Evolutionary conservation across 30 jellyfish, hydroid and myxozoan species (phyloP).

Genomic region (Cassiopea andromeda): DNA sequence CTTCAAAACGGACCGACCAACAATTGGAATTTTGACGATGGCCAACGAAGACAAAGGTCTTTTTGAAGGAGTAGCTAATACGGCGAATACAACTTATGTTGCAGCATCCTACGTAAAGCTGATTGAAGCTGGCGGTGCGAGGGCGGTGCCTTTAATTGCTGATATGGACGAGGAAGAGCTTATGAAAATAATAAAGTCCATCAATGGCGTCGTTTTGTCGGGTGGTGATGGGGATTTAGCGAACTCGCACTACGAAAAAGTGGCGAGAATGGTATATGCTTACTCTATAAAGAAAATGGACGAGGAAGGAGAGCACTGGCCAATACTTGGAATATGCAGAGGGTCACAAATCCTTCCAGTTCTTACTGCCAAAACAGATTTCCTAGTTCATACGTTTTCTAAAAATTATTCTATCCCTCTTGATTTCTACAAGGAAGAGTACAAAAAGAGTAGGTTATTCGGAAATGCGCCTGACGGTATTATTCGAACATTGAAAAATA

Average conservation of each 20-base stretch:
- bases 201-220: constrained; percentile 82
- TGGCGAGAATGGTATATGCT: constrained; percentile 59
- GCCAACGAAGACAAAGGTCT: constrained; percentile 55
- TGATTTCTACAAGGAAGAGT: constrained; percentile 65
- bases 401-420: constrained; percentile 75
- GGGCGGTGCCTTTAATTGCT: constrained; percentile 86
- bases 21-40: constrained; percentile 76
- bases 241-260: constrained; percentile 85
- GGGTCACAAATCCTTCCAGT: constrained; percentile 93
- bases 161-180: constrained; percentile 67
- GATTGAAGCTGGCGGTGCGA: constrained; percentile 88
- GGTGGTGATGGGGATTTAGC: constrained; percentile 94
- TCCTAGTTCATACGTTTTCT: constrained; percentile 67
- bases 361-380: constrained; percentile 58
- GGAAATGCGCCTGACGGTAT: constrained; percentile 88
- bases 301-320: constrained; percentile 81
- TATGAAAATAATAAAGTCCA: constrained; percentile 46
- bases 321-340: constrained; percentile 91
- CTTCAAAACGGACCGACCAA: constrained; percentile 77
- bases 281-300: constrained; percentile 69
- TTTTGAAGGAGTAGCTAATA: constrained; percentile 11
- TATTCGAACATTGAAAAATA: constrained; percentile 60
- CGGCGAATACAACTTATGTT: constrained; percentile 71
- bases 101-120: constrained; percentile 83
- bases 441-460: constrained; percentile 75